Conservation (phyloP, 2,113 vertebrate species). For the Castor canadensis region DNA sequence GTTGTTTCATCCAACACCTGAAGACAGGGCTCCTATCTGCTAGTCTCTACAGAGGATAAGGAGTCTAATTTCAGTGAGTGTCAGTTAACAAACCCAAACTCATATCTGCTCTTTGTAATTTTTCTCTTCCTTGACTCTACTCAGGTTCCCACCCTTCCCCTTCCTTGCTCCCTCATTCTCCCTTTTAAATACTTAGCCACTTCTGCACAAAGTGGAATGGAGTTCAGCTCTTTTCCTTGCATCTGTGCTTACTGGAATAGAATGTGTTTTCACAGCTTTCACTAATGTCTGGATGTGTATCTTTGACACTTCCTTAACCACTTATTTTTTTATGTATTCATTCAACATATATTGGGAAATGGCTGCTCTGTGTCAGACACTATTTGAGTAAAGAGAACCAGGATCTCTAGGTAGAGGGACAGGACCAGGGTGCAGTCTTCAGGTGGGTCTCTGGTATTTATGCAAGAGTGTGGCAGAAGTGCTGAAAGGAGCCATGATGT, state of each 20-base stretch:
- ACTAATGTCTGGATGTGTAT: not conserved
- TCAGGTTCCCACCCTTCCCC: not conserved
- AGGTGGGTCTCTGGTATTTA: not conserved
- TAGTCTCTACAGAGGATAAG: not conserved
- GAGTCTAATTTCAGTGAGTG: not conserved
- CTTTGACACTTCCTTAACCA: not conserved
- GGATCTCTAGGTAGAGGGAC: not conserved
- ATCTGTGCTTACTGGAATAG: not conserved
- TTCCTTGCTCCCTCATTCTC: rapidly evolving
- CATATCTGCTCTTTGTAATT: not conserved
- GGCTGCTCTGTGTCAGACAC: not conserved
- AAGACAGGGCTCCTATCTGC: too few relatives aligned
- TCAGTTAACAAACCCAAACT: not conserved
- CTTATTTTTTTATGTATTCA: not conserved
- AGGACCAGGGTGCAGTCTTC: not conserved
- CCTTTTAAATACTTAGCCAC: not conserved
- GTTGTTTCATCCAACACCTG: not conserved
- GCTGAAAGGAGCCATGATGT: not conserved
- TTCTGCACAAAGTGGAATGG: not conserved
- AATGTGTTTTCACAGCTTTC: not conserved
- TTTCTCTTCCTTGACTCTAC: not conserved
- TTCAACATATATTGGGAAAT: not conserved
- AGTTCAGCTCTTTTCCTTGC: not conserved
- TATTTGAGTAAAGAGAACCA: not conserved
- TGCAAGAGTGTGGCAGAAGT: not conserved